Evolutionary conservation across 1,140 invertebrate genomes (phyloP), one percentile per base, ranked within the genome.

Genomic region (Temnothorax longispinosus): DNA sequence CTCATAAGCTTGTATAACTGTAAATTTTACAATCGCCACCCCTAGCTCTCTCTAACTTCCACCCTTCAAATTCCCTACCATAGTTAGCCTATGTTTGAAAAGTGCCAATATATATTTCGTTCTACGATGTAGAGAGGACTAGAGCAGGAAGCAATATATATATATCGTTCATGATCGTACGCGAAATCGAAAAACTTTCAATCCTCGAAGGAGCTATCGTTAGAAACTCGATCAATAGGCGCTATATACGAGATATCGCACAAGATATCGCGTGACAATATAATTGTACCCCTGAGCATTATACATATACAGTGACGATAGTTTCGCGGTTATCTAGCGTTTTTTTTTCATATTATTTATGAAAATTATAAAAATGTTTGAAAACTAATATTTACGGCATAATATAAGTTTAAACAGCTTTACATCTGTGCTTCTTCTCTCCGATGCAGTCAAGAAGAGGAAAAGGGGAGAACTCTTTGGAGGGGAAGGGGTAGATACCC

Each of bases 141-240:
- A 58, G 44, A 80, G 38, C 44, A 86, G 58, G 75, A 80, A 86
- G 84, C 75, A 88, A 87, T 89, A 27, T 27, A 27, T 27, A 27
- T 27, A 27, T 27, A 89, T 87, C 76, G 71, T 54, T 71, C 80
- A 69, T 87, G 87, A 87, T 77, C 27, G 74, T 86, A 69, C 62
- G 69, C 71, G 84, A 90, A 89, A 90, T 90, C 88, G 88, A 90
- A 90, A 90, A 90, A 90, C 88, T 90, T 90, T 87, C 88, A 77
- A 90, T 90, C 71, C 88, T 77, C 88, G 47, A 52, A 89, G 88
- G 88, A 72, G 88, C 88, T 89, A 82, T 90, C 75, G 87, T 89
- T 87, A 90, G 71, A 90, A 89, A 90, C 67, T 78, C 75, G 77
- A 78, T 75, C 87, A 89, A 90, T 90, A 82, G 82, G 64, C 64